Percentiles rank a stretch among this genome's conserved stretches.
Conservation (phyloP, 2,888 invertebrate species). For the Sussaba pulchella region DNA sequence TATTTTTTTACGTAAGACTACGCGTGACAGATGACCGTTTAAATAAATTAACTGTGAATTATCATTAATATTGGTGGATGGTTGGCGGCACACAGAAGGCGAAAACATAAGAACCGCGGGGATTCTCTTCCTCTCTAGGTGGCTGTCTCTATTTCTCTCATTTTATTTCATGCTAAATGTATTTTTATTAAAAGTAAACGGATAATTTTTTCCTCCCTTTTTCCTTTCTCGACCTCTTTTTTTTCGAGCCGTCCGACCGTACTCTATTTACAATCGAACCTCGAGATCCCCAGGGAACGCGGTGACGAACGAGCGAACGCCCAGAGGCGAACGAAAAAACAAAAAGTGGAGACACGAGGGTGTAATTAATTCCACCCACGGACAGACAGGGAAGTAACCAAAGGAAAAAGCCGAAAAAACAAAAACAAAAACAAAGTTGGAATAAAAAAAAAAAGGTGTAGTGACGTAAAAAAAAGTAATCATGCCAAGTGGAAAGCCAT, state of each 20-base stretch:
- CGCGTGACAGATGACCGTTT: slow-evolving; percentile 40
- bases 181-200: slow-evolving; percentile 36
- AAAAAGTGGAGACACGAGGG: slow-evolving; percentile 46
- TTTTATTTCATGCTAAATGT: slow-evolving; percentile 53
- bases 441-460: slow-evolving; percentile 40
- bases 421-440: slow-evolving; percentile 54
- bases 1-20: slow-evolving; percentile 4
- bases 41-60: slow-evolving; percentile 13
- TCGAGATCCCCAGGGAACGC: slow-evolving; percentile 41
- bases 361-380: slow-evolving; percentile 63
- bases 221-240: slow-evolving; percentile 40
- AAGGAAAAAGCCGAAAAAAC: slow-evolving; percentile 30
- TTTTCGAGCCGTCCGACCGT: slow-evolving; percentile 33
- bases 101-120: slow-evolving; percentile 56
- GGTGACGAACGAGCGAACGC: slow-evolving; percentile 48
- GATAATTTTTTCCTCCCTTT: slow-evolving; percentile 45
- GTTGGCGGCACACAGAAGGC: slow-evolving; percentile 77
- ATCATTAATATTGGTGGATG: slow-evolving; percentile 72
- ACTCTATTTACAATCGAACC: slow-evolving; percentile 51
- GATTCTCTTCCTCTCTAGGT: too few relatives aligned
- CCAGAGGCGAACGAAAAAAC: slow-evolving; percentile 51
- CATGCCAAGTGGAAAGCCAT: slow-evolving; percentile 82
- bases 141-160: slow-evolving; percentile 47
- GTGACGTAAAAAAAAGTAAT: slow-evolving; percentile 62
- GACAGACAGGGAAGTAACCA: slow-evolving; percentile 54